Evolutionary conservation across 2,797 vertebrate genomes (phyloP), one percentile per base, ranked within the genome.

Genomic region (Urophycis tenuis): DNA sequence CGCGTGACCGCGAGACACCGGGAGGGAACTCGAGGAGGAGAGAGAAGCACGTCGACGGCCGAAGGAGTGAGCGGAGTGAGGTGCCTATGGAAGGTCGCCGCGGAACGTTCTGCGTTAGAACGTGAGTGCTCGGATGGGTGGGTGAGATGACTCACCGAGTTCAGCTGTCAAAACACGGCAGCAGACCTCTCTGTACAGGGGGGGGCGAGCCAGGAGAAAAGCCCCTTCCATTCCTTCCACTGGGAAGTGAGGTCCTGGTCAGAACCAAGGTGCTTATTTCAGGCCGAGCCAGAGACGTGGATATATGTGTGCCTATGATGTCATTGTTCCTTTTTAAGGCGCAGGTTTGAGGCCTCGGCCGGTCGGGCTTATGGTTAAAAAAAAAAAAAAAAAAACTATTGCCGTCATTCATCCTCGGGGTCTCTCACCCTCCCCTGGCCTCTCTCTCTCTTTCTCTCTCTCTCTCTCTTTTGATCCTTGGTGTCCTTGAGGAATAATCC

Each of bases 221-320:
- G 10, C 36, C 3, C 45, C 74, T 71, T 74, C 45, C 34, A 67
- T 81, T 82, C 69, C 31, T 30, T 85, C 39, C 36, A 39, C 9
- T 15, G 36, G 19, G 45, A 49, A 19, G 45, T 4, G 45, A 49
- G 19, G 45, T 49, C 49, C n/a, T 60, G 19, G 49, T 22, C 49
- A n/a, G 17, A 49, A 15, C 49, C 49, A n/a, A 60, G 45, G 19
- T 60, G 49, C 49, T 60, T 60, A 60, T 60, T 60, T 60, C n/a
- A 60, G 49, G 19, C 22, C 6, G 4, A 8, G 49, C 19, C 17
- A n/a, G 49, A n/a, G 49, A n/a, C 30, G 31, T n/a, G 11, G 3
- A 12, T 30, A 31, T 30, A 17, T 31, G 29, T 70, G 67, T 70
- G 67, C 11, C 64, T 25, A 25, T 60, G 49, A 31, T 12, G 25